These are phyloP conservation scores for Bettongia penicillata DNA, from an alignment of 2,113 vertebrate genomes.

Conservation along the genomic window DNA sequence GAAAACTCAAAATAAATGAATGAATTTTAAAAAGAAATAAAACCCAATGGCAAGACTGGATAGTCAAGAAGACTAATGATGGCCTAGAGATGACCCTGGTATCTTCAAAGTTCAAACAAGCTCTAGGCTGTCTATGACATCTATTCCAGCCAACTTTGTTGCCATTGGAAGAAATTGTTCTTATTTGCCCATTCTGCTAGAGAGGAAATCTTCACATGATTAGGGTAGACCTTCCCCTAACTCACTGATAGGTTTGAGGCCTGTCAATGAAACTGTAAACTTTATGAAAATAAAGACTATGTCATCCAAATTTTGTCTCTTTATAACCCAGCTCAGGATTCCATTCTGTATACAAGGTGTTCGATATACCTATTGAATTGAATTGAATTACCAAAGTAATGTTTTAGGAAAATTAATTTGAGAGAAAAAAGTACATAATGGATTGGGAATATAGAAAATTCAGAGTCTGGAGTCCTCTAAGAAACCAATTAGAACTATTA, in stretches of 20 bases:
- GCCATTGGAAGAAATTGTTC: background rate
- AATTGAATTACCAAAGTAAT: background rate
- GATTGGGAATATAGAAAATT: background rate
- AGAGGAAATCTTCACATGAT: too few species aligned
- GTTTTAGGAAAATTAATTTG: background rate
- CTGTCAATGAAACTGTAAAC: background rate
- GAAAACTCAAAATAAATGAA: too few species aligned
- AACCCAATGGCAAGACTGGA: background rate
- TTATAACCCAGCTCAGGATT: background rate
- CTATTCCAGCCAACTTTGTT: background rate
- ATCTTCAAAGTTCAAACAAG: background rate
- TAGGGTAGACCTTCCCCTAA: too few species aligned
- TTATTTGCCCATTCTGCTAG: background rate
- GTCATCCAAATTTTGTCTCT: background rate
- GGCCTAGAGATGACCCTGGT: background rate
- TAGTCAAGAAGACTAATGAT: background rate
- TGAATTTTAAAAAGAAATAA: background rate
- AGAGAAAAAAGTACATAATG: background rate
- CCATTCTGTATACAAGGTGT: background rate
- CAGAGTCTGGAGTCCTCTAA: background rate
- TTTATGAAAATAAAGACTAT: background rate
- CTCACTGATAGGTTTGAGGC: background rate
- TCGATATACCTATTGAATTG: background rate
- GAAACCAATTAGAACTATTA: background rate
- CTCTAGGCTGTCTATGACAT: background rate